These are phyloP conservation scores for Deilephila porcellus DNA, from an alignment of 2,888 invertebrate genomes.

Conservation along the genomic window DNA sequence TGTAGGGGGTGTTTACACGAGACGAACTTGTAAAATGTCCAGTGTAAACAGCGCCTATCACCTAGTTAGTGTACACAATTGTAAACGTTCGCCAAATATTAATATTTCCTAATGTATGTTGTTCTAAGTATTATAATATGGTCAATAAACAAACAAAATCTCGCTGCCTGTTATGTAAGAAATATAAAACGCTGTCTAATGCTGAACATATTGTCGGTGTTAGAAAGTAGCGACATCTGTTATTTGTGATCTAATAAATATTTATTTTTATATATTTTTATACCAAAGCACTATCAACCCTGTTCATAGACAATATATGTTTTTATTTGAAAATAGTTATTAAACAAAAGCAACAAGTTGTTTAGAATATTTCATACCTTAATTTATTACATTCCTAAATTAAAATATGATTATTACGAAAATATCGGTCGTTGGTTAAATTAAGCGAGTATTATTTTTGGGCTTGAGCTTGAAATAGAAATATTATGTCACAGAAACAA, in stretches of 20 bases:
- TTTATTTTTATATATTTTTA: not conserved
- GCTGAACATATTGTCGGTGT: not conserved
- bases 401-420: no score
- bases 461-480: no score
- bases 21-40: not conserved
- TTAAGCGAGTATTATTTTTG: no score
- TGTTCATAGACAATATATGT: no score
- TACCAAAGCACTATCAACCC: not conserved
- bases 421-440: no score
- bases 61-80: constrained; percentile 1
- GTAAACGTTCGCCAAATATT: constrained; percentile 14
- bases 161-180: not conserved
- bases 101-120: not conserved
- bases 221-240: not conserved
- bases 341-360: no score
- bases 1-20: not conserved
- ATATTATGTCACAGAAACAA: no score
- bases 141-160: not conserved
- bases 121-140: not conserved
- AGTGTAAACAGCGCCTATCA: not conserved
- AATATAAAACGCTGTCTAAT: constrained; percentile 2
- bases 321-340: no score
- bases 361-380: no score
- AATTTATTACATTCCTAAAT: no score
- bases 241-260: not conserved